These are phyloP conservation scores for Boloria euphrosyne DNA, from an alignment of 2,888 invertebrate species.

Conservation along the genomic window DNA sequence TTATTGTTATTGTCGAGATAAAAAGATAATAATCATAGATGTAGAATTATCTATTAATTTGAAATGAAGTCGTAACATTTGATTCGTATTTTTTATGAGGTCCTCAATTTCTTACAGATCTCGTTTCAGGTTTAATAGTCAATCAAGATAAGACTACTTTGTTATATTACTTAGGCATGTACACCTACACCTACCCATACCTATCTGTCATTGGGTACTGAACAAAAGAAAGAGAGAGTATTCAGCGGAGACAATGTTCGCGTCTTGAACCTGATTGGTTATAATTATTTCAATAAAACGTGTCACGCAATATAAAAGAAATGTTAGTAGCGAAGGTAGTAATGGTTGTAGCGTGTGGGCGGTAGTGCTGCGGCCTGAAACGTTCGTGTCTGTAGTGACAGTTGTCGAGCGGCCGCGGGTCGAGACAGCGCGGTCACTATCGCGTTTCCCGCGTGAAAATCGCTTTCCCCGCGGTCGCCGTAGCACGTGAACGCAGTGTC, in stretches of 20 bases:
- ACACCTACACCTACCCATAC: not conserved
- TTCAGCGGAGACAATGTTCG: conserved; percentile 27
- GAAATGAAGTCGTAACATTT: too few species aligned
- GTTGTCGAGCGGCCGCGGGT: conserved; percentile 66
- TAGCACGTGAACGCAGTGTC: conserved; percentile 80
- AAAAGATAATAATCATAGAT: too few species aligned
- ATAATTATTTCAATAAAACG: conserved; percentile 41
- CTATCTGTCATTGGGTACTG: conserved; percentile 6
- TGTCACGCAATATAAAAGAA: conserved; percentile 42
- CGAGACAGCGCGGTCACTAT: conserved; percentile 74
- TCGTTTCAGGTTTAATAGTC: not conserved
- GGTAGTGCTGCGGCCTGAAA: conserved; percentile 44
- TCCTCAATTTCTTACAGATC: too few species aligned
- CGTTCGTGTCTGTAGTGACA: conserved; percentile 56
- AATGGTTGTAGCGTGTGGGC: conserved; percentile 43
- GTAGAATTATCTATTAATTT: too few species aligned
- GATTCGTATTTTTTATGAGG: too few species aligned
- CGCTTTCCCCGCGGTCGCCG: conserved; percentile 76
- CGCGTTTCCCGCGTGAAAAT: conserved; percentile 79
- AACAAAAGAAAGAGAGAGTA: conserved; percentile 25
- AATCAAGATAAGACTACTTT: not conserved
- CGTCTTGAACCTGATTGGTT: conserved; percentile 39
- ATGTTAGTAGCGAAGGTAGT: conserved; percentile 39
- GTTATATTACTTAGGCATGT: too few species aligned
- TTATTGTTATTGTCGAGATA: too few species aligned